phyloP scores from a whole-genome alignment of 2,888 invertebrate species.

The Drosophila limbata region DNA sequence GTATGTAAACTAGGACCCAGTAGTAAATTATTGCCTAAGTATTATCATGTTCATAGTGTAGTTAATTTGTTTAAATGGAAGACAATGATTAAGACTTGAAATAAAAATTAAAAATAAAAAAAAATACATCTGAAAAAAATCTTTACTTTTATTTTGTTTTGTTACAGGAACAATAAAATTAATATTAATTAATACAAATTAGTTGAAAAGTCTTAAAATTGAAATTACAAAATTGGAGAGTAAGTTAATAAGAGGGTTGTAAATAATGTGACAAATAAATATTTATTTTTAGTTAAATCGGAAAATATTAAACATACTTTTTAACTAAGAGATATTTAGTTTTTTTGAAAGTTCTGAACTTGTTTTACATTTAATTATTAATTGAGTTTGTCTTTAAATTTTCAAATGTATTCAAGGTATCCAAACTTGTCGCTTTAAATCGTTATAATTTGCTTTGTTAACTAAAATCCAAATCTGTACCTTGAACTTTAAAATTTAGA shows the following conservation, averaged over 20 bases:
- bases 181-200: too few relatives aligned
- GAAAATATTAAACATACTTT: background rate
- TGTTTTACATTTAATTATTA: background rate
- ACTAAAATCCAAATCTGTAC: background rate
- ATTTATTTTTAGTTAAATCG: background rate
- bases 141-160: background rate
- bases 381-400: background rate
- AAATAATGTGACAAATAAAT: background rate
- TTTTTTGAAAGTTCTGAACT: background rate
- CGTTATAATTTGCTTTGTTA: too few relatives aligned
- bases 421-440: too few relatives aligned
- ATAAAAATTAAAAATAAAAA: conserved; percentile 64
- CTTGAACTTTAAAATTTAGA: too few relatives aligned
- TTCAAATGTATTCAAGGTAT: background rate
- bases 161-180: background rate
- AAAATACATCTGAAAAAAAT: conserved; percentile 12
- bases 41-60: conserved; percentile 68
- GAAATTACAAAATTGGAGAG: background rate
- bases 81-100: conserved; percentile 67
- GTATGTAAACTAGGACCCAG: conserved; percentile 53
- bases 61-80: conserved; percentile 67
- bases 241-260: background rate
- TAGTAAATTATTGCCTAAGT: conserved; percentile 71
- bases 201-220: background rate
- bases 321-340: background rate